Evolutionary conservation across 2,888 invertebrate genomes (phyloP), one percentile per base, ranked within the genome.

Genomic region (Dasysyrphus tricinctus): DNA sequence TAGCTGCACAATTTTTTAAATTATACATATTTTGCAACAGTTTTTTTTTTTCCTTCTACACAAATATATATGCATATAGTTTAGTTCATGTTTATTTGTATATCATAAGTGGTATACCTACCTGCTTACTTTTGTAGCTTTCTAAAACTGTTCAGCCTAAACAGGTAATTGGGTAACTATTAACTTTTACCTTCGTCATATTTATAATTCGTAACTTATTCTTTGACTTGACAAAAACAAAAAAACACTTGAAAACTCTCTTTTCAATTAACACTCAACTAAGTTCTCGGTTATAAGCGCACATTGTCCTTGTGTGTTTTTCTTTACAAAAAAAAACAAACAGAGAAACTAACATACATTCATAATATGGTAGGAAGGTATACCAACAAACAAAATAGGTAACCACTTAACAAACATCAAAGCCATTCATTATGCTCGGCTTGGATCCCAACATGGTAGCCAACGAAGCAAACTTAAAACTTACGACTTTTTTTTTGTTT

Each of bases 331-430:
- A n/a, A 29, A 16, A 61, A 34, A 65, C 7, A 47, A 47, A 61
- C 32, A 16, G 42, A 14, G 14, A 49, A 67, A 24, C 67, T 69
- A 69, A 39, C 37, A 54, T 29, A 69, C 69, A 54, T 29, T n/a
- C 54, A 69, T 39, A 54, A 42, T 61, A 24, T 39, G 61, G 37
- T 61, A 24, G 32, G 6, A 37, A 24, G 24, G 24, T 24, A 24
- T 24, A 3, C 24, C 11, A 51, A 69, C 39, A 69, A 67, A 69
- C 54, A 69, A 69, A 69, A 69, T 54, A 54, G 54, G 54, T 54
- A 54, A 69, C 61, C 51, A 80, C 72, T 78, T 70, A 69, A 47
- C 63, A 74, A 84, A 84, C 63, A 75, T 84, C 75, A 80, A 63
- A 69, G 69, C 77, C 54, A 69, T 69, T 69, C 69, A 69, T 69